A percentile compares a stretch with the other conserved stretches of the same genome.
These are phyloP conservation scores for Actinemys pallida DNA, from an alignment of 2,113 vertebrate genomes.

Conservation along the genomic window DNA sequence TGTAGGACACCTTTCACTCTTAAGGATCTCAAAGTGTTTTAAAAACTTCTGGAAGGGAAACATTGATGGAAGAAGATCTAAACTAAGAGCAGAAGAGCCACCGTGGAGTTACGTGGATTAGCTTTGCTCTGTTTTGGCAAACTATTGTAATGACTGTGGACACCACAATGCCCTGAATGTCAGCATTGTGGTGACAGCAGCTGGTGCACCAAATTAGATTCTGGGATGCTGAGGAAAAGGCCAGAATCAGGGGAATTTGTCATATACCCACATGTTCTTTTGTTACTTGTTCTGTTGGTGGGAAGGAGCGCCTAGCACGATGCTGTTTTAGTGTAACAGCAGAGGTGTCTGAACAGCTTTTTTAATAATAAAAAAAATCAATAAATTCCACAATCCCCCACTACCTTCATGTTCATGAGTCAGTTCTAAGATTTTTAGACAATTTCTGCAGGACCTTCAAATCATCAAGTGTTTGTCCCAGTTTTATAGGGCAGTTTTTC, in stretches of 20 bases:
- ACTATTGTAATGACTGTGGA: not conserved
- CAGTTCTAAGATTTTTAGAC: slow-evolving; percentile 22
- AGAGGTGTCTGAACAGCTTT: rapidly evolving
- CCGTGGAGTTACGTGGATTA: not conserved
- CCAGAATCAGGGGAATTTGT: not conserved
- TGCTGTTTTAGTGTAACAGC: not conserved
- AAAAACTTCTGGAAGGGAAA: not conserved
- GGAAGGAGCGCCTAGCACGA: rapidly evolving
- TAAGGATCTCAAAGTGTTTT: not conserved
- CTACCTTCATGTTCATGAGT: not conserved
- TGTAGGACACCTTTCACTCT: not conserved
- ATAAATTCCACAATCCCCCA: not conserved
- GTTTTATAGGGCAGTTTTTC: slow-evolving; percentile 74
- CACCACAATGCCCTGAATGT: not conserved
- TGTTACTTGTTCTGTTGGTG: not conserved
- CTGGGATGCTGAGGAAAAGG: not conserved
- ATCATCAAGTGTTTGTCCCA: slow-evolving; percentile 62
- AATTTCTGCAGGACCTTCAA: slow-evolving; percentile 65
- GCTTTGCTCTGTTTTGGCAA: not conserved
- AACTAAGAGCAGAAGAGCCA: not conserved
- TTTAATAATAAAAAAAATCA: not conserved
- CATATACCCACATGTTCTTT: rapidly evolving
- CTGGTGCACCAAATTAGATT: not conserved
- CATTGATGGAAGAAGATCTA: not conserved
- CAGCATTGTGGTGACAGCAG: not conserved